phyloP scores from a whole-genome alignment of 2,113 vertebrate genomes.

The Theristicus caerulescens region DNA sequence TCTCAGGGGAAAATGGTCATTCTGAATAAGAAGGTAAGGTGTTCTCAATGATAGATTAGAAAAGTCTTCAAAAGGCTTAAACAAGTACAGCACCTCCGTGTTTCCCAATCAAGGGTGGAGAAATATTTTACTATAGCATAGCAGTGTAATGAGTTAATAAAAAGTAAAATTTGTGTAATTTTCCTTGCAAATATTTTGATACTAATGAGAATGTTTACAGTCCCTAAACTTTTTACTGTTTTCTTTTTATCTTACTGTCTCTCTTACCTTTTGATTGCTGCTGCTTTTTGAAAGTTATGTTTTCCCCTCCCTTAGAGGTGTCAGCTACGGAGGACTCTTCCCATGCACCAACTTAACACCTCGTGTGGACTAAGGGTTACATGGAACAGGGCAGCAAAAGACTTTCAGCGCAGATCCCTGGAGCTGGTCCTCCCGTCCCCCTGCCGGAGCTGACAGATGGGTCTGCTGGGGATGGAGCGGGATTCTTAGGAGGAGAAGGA shows the following conservation, averaged over 20 bases:
- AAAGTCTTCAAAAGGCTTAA: neutral
- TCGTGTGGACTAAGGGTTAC: neutral
- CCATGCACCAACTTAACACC: neutral
- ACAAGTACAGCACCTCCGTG: neutral
- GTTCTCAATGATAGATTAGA: neutral
- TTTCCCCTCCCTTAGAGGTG: neutral
- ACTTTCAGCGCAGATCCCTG: neutral
- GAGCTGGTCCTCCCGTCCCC: neutral
- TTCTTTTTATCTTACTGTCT: neutral
- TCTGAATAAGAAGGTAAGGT: neutral
- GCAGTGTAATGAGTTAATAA: neutral
- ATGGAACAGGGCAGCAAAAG: neutral
- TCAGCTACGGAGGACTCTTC: neutral
- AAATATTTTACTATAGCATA: neutral
- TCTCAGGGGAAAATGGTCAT: neutral
- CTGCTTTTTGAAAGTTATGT: neutral
- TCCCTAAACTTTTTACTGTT: neutral
- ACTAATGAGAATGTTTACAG: neutral
- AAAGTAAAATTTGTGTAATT: neutral
- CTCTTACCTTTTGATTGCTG: neutral
- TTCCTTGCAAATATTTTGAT: neutral
- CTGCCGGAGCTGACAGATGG: neutral
- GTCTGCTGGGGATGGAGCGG: neutral
- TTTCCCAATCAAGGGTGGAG: neutral
- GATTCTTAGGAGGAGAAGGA: neutral